These are phyloP conservation scores for Mugil cephalus DNA, from an alignment of 2,113 vertebrate species.

Conservation along the genomic window DNA sequence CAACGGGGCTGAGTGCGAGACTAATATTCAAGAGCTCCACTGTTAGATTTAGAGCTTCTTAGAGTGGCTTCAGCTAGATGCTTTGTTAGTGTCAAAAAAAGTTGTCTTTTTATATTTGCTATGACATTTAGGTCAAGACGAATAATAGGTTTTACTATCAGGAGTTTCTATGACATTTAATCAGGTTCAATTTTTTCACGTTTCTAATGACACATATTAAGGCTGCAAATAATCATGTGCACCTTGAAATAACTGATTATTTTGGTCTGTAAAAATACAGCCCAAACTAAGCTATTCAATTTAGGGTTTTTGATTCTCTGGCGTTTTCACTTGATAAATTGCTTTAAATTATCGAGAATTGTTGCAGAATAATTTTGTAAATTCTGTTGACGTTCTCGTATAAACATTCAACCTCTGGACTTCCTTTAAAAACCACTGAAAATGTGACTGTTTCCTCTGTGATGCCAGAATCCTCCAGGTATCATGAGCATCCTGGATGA, in stretches of 20 bases:
- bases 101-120: too few relatives aligned
- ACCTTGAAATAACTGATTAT: not conserved
- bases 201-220: not conserved
- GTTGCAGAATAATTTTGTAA: too few relatives aligned
- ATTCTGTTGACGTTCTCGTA: too few relatives aligned
- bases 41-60: not conserved
- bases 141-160: too few relatives aligned
- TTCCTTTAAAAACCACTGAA: not conserved
- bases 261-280: not conserved
- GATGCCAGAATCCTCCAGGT: constrained; percentile 92
- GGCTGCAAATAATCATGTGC: not conserved
- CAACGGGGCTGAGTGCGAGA: constrained; percentile 22
- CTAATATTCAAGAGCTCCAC: not conserved
- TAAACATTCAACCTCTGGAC: not conserved
- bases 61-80: not conserved
- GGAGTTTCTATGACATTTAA: not conserved
- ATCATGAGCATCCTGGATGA: constrained; percentile 98
- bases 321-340: too few relatives aligned
- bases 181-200: not conserved
- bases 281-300: too few relatives aligned
- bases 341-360: too few relatives aligned
- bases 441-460: not conserved
- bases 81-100: not conserved
- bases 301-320: too few relatives aligned
- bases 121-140: too few relatives aligned